Conservation (phyloP, 2,797 vertebrate species). For the Crypturellus tataupa region DNA sequence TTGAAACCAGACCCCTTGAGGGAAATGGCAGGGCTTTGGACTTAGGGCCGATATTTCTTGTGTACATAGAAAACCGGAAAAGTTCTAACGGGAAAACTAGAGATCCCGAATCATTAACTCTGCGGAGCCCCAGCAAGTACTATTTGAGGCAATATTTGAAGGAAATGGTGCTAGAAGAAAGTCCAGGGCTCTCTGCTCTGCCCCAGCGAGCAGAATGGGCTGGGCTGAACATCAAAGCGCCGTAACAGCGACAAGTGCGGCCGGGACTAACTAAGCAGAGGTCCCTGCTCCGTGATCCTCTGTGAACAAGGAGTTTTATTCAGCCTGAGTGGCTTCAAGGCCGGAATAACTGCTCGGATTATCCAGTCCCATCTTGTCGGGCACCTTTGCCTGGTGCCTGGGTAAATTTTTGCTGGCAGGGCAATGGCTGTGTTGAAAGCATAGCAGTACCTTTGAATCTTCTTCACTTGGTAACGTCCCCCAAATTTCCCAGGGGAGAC, state of each 20-base stretch:
- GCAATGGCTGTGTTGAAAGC: background rate
- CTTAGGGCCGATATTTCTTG: background rate
- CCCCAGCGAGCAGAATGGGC: too few species aligned
- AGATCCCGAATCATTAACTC: slow-evolving; percentile 59
- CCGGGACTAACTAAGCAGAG: fast-evolving
- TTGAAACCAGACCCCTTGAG: slow-evolving; percentile 33
- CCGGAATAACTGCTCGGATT: background rate
- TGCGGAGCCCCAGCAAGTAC: background rate
- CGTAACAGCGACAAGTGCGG: fast-evolving
- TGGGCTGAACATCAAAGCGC: too few species aligned
- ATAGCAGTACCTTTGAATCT: fast-evolving
- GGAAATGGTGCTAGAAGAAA: background rate
- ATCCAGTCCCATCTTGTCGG: background rate
- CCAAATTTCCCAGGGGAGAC: background rate
- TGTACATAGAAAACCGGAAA: background rate
- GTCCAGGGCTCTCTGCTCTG: background rate
- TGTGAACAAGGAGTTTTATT: background rate
- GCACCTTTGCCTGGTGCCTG: background rate
- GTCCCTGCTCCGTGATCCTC: fast-evolving
- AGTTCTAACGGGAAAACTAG: background rate
- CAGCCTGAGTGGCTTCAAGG: background rate
- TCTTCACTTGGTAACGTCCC: background rate
- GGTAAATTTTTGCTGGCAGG: background rate
- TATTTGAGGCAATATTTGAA: slow-evolving; percentile 14
- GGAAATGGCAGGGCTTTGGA: background rate